Evolutionary conservation across 1,140 invertebrate genomes (phyloP), one percentile per base, ranked within the genome.

Genomic region (Heliconius hermathena): DNA sequence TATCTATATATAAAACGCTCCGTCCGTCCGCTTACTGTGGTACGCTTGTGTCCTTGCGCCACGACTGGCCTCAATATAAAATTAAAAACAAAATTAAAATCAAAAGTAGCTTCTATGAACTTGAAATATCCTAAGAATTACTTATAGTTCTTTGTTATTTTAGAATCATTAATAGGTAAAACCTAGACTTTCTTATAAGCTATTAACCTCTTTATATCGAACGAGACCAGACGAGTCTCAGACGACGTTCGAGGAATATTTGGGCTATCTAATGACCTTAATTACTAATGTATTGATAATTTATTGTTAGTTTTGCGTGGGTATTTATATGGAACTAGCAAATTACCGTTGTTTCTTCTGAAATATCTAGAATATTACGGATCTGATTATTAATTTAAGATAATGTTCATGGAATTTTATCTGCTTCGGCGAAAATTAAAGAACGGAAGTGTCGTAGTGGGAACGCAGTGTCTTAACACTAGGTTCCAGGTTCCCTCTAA

Each of bases 231-330:
- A 66, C 60, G 22, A 66, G 60, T 29, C 11, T 22, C 16, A 66
- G 26, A 66, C 60, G 60, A 66, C 9, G 8, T 26, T 13, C 60
- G 9, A 16, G 26, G 9, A 66, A 66, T 29, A 26, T 22, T 66
- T 26, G 60, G 60, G 60, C 60, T 66, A 66, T 66, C 60, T 26
- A 13, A 29, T 66, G 60, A 66, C 60, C 60, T 66, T 66, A 66
- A 66, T 66, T 29, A 29, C 60, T 29, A 66, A 29, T 66, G 13
- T 66, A 66, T 18, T 66, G 60, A 66, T 66, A 66, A 29, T 66
- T 66, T 66, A 26, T 29, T 66, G 16, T 26, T 66, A 66, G 4
- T 66, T 66, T 66, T 3, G 26, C 22, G 41, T 46, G 5, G 41
- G 41, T 46, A 5, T 13, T 29, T 66, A 13, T 66, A n/a, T 66